Evolutionary conservation across 1,140 invertebrate genomes (phyloP).

Genomic region (Diploscapter pachys): DNA sequence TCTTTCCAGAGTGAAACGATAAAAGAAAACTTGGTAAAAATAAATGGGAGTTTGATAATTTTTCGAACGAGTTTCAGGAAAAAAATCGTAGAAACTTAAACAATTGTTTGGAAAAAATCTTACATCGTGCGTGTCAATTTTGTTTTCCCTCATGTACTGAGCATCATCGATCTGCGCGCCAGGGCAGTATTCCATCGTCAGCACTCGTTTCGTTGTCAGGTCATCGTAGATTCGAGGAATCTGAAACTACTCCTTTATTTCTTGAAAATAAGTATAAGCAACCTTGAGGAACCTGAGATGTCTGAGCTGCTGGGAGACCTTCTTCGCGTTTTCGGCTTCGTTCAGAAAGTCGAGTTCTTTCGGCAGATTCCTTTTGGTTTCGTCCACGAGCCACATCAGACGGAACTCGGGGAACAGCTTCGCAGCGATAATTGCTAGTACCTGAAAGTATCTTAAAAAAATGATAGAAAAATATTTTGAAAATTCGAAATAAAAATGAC

Average conservation of each 20-base stretch:
- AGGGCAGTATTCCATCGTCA: constrained; percentile 93
- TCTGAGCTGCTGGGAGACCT: constrained; percentile 64
- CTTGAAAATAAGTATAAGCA: neutral
- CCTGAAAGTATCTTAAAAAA: neutral
- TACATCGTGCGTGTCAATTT: constrained; percentile 67
- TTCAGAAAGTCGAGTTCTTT: constrained; percentile 84
- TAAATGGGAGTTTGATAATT: neutral
- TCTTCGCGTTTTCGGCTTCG: constrained; percentile 89
- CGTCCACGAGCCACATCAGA: constrained; percentile 85
- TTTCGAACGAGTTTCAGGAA: neutral
- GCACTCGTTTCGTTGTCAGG: constrained; percentile 75
- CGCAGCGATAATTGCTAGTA: constrained; percentile 77
- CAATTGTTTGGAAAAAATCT: too few relatives aligned
- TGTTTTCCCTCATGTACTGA: constrained; percentile 77
- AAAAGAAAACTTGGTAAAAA: too few relatives aligned
- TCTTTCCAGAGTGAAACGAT: too few relatives aligned
- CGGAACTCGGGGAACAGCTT: constrained; percentile 90
- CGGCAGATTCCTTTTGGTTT: constrained; percentile 63
- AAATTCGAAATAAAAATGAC: too few relatives aligned
- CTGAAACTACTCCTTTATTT: constrained; percentile 64
- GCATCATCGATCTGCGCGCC: constrained; percentile 91
- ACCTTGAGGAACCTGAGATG: constrained; percentile 55
- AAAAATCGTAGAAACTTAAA: constrained; percentile 6
- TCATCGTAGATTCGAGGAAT: constrained; percentile 75
- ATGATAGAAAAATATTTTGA: neutral